phyloP scores from a whole-genome alignment of 1,140 invertebrate genomes.

The Atta colombica region DNA sequence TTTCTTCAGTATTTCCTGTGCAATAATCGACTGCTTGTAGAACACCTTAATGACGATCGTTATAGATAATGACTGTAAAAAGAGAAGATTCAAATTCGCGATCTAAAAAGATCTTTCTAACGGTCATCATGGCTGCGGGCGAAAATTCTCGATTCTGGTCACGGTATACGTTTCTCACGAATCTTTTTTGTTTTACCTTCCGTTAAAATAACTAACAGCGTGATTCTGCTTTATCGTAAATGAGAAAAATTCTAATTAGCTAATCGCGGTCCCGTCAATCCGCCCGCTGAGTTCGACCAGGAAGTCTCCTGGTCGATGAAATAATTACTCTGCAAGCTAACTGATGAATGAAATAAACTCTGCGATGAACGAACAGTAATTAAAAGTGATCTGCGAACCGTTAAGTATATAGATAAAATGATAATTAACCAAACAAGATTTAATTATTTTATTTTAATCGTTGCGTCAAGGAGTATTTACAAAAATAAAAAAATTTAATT shows the following conservation, averaged over 20 bases:
- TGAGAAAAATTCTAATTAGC: slow-evolving; percentile 43
- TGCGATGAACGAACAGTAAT: slow-evolving; percentile 24
- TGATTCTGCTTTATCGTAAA: slow-evolving; percentile 45
- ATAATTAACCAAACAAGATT: slow-evolving; percentile 15
- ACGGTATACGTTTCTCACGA: slow-evolving; percentile 15
- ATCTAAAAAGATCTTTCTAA: slow-evolving; percentile 63
- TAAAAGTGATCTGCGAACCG: slow-evolving; percentile 34
- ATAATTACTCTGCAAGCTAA: slow-evolving; percentile 22
- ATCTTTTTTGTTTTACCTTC: slow-evolving; percentile 7
- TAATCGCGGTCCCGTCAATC: slow-evolving; percentile 15
- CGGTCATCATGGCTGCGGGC: slow-evolving; percentile 65
- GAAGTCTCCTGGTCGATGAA: slow-evolving; percentile 42
- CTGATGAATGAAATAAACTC: slow-evolving; percentile 23
- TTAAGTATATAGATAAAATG: slow-evolving; percentile 20
- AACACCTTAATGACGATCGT: slow-evolving; percentile 67
- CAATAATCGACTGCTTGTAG: slow-evolving; percentile 39
- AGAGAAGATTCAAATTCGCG: slow-evolving; percentile 58
- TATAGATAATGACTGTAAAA: slow-evolving; percentile 53
- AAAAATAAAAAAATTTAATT: not conserved
- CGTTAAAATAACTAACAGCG: slow-evolving; percentile 24
- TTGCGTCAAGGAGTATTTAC: not conserved
- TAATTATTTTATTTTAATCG: slow-evolving; percentile 19
- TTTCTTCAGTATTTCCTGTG: slow-evolving; percentile 24
- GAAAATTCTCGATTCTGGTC: slow-evolving; percentile 33
- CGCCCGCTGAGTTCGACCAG: slow-evolving; percentile 22